Base-by-base conservation (phyloP, 2,797 vertebrate genomes). In the Sitta carolinensis region DNA sequence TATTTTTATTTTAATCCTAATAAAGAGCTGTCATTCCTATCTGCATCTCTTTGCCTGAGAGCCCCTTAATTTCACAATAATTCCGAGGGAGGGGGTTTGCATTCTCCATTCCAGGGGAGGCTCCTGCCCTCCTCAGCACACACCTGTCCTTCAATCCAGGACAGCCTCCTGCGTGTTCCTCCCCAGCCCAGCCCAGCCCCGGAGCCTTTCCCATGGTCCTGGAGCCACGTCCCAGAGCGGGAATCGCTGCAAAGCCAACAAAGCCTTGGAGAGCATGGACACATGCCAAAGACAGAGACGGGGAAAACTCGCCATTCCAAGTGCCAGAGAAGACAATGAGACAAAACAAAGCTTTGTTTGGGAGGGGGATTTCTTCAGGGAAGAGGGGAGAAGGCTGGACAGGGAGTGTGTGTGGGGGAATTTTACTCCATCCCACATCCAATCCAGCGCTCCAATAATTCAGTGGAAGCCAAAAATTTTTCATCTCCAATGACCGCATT, bases 321-420 rank as follows among this genome's bases (percentile, higher is more conserved):
- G 84, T 20, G 89, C 93, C 91, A 78, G 95, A 89, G 89, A 45
- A 83, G 91, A 95, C 95, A 88, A 93, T 21, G 93, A 96, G 95
- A 96, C 91, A 94, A 3, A 96, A 95, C 91, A 95, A 94, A 93
- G 72, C 62, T 30, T 58, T 63, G 57, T 77, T 78, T 77, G 89
- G 81, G 89, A 92, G 27, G 34, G 70, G 84, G 62, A n/a, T 92
- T 87, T 78, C 86, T 90, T 81, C 5, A 68, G 85, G 92, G 93
- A 87, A 89, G 82, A 83, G 13, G 38, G 73, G 32, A 84, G 61
- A 83, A 70, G 62, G 64, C 57, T 59, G 48, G n/a, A 47, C 22
- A 43, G 32, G 69, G 80, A 30, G 11, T 11, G 7, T 36, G 36
- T 36, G 36, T 8, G 13, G 30, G 76, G 61, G 51, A 52, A 23